These are phyloP conservation scores for Macrochelys suwanniensis DNA, from an alignment of 2,797 vertebrate genomes.

Conservation along the genomic window DNA sequence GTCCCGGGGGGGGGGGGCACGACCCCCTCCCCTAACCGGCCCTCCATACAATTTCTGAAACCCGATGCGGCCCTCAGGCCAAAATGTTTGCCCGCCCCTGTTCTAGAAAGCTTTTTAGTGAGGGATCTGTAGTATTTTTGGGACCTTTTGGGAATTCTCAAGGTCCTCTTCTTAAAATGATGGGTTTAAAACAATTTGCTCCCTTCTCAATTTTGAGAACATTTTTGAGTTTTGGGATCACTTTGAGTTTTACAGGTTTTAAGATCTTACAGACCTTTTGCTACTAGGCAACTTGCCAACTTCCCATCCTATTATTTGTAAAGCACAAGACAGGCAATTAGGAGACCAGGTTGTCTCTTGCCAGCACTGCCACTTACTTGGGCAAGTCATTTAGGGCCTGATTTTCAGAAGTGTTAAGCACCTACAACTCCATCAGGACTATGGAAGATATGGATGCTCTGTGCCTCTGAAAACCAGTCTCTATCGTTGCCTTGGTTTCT, in stretches of 20 bases:
- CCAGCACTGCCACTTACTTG: not conserved
- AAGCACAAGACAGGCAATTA: not conserved
- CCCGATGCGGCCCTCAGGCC: too few relatives aligned
- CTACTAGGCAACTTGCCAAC: not conserved
- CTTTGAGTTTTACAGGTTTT: accelerated
- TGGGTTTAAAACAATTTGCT: not conserved
- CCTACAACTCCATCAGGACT: not conserved
- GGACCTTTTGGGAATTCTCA: not conserved
- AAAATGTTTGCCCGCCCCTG: too few relatives aligned
- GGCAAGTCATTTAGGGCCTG: not conserved
- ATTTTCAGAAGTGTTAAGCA: not conserved
- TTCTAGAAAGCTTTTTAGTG: not conserved
- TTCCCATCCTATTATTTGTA: not conserved
- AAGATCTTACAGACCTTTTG: not conserved
- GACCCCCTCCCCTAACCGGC: too few relatives aligned
- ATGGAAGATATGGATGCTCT: not conserved
- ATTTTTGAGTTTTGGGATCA: not conserved
- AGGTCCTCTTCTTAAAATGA: not conserved
- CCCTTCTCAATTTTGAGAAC: too few relatives aligned
- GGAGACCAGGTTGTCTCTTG: not conserved
- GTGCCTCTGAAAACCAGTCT: not conserved
- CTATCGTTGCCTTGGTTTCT: accelerated
- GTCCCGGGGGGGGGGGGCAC: too few relatives aligned
- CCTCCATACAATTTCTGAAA: too few relatives aligned
- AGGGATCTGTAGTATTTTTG: not conserved